Base-by-base conservation (phyloP, 2,113 vertebrate species). In the Hystrix brachyura region DNA sequence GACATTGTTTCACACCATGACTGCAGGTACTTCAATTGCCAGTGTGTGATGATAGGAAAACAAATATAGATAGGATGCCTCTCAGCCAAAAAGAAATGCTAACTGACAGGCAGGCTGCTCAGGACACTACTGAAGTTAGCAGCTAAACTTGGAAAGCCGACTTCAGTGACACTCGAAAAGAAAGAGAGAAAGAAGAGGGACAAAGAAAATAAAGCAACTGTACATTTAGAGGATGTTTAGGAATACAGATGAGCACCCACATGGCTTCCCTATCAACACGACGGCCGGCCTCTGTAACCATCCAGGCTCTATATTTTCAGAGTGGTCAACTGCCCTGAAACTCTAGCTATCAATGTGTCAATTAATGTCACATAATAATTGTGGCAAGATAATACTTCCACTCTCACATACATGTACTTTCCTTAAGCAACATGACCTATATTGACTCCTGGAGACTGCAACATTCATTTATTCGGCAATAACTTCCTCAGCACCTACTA, bases 401-500 rank as follows among this genome's bases (percentile, higher is more conserved):
- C 25, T 32, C 3, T 87, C 23, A 60, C 8, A 53, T 19, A 59
- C 0, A 34, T 57, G 51, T 65, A 76, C 57, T 85, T 94, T 5
- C 9, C 57, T 4, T 23, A 86, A 51, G 62, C 4, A 67, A 4
- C 11, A 23, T 4, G 76, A 23, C 5, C 11, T 7, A 38, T 21
- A 46, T 9, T 5, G 2, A 32, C 9, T 48, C 53, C 38, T 46
- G 8, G 12, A 81, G 25, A 88, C 12, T 29, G 76, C 48, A 67
- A 14, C 59, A 69, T 46, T 69, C 25, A 71, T 86, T 64, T 51
- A 91, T n/a, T 89, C 23, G 93, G 55, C 53, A 86, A 83, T 79
- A 82, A 72, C 91, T 92, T 91, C 53, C 83, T 87, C 27, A 79
- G 34, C 46, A 94, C 29, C 72, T 80, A 80, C 23, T 94, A 86